These are phyloP conservation scores for Pelmatolapia mariae DNA, from an alignment of 2,113 vertebrate species.

Conservation along the genomic window DNA sequence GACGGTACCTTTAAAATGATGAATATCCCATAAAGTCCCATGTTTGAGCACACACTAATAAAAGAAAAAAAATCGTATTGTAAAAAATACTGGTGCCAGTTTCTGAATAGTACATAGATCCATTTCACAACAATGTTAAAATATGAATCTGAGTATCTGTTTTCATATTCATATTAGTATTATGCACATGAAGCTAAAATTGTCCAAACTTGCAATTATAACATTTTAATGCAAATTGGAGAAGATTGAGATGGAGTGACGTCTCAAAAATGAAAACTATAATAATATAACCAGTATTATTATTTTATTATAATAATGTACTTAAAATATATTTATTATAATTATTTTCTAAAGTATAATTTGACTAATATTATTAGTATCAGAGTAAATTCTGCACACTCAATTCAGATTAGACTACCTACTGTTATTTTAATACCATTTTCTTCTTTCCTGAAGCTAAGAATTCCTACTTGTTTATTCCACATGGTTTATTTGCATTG, in stretches of 20 bases:
- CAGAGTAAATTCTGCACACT: neutral
- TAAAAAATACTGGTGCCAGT: neutral
- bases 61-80: neutral
- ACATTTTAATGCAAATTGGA: neutral
- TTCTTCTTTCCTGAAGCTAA: neutral
- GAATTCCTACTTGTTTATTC: neutral
- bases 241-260: neutral
- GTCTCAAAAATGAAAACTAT: neutral
- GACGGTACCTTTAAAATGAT: neutral
- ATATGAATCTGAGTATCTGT: neutral
- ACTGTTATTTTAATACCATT: neutral
- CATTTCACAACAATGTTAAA: neutral
- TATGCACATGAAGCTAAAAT: neutral
- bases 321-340: neutral
- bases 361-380: neutral
- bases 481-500: neutral
- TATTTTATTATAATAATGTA: neutral
- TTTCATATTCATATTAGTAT: neutral
- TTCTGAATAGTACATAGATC: neutral
- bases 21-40: neutral
- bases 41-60: neutral
- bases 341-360: neutral
- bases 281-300: neutral
- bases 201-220: neutral
- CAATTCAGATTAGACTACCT: neutral